These are phyloP conservation scores for Apogon talboti DNA, from an alignment of 2,797 vertebrate genomes.

Conservation along the genomic window DNA sequence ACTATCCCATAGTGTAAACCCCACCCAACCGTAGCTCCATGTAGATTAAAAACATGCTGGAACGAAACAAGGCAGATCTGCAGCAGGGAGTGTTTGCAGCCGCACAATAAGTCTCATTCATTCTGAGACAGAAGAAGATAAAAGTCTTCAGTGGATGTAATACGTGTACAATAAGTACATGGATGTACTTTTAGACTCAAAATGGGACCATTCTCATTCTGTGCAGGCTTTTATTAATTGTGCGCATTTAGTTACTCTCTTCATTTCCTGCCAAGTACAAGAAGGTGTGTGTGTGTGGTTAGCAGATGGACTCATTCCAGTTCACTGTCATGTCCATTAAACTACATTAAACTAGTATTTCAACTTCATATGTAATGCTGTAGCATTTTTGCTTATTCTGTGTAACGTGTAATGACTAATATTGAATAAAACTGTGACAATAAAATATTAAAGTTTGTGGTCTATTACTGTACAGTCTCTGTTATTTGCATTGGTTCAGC, in stretches of 20 bases:
- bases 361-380: slow-evolving; percentile 57
- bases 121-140: slow-evolving; percentile 36
- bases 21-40: slow-evolving; percentile 42
- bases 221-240: slow-evolving; percentile 37
- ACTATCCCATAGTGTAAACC: slow-evolving; percentile 49
- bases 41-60: slow-evolving; percentile 64
- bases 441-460: slow-evolving; percentile 33
- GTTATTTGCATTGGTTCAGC: neutral
- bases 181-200: slow-evolving; percentile 32
- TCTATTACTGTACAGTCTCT: neutral
- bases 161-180: slow-evolving; percentile 17
- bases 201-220: slow-evolving; percentile 37
- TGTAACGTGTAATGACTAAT: slow-evolving; percentile 70
- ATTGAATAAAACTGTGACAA: slow-evolving; percentile 78
- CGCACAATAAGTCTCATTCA: slow-evolving; percentile 57
- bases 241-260: slow-evolving; percentile 31
- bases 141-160: slow-evolving; percentile 17
- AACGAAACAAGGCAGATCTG: slow-evolving; percentile 52
- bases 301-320: slow-evolving; percentile 38
- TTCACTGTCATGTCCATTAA: slow-evolving; percentile 46
- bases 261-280: slow-evolving; percentile 52
- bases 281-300: slow-evolving; percentile 47
- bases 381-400: slow-evolving; percentile 64
- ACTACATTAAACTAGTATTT: slow-evolving; percentile 49
- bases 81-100: slow-evolving; percentile 63